Evolutionary conservation across 1,140 invertebrate genomes (phyloP).

Genomic region (Antheraea mylitta): DNA sequence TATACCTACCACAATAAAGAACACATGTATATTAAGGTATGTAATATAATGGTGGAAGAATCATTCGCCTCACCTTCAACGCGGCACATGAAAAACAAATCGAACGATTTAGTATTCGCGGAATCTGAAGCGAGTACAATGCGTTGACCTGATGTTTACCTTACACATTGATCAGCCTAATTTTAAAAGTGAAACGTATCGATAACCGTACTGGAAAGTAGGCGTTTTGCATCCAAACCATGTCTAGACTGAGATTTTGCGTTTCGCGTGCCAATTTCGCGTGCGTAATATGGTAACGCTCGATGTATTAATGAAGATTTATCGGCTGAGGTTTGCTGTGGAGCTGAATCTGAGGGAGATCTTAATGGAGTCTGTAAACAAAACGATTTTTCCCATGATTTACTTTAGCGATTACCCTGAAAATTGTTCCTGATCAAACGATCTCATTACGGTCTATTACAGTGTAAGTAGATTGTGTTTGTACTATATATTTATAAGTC

Average conservation of each 20-base stretch:
- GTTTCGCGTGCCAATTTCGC: background rate
- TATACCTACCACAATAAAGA: no score
- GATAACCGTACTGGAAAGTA: background rate
- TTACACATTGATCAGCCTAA: conserved; percentile 13
- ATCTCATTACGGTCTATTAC: no score
- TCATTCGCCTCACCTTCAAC: conserved; percentile 14
- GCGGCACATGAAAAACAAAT: conserved; percentile 11
- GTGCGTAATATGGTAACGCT: background rate
- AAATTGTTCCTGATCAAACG: no score
- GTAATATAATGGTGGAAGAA: background rate
- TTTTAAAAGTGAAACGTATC: conserved; percentile 9
- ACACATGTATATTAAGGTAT: no score
- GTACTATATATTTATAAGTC: no score
- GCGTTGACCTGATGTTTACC: conserved; percentile 19
- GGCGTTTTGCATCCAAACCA: background rate
- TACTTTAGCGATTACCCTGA: no score
- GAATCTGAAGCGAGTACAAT: conserved; percentile 14
- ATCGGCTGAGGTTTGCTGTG: no score
- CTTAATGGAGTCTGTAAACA: no score
- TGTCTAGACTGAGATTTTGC: background rate
- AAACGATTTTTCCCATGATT: no score
- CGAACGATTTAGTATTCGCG: conserved; percentile 15
- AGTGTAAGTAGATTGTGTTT: no score
- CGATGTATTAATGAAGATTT: background rate
- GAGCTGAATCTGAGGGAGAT: no score